A percentile compares a stretch with the other conserved stretches of the same genome.
phyloP scores from a whole-genome alignment of 1,140 invertebrate genomes.

The Papilio aristodemus region DNA sequence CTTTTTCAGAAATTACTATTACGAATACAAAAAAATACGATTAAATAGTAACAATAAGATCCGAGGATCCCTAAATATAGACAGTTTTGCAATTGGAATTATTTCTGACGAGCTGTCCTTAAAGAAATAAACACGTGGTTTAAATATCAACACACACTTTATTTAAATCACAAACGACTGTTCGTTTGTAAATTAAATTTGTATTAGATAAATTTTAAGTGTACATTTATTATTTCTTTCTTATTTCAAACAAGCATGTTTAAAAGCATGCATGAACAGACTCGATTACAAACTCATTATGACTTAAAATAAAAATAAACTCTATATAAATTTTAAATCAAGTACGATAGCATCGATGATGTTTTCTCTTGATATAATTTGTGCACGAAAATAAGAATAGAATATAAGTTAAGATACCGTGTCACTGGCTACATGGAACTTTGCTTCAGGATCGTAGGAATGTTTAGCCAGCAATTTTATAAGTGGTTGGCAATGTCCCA shows the following conservation, averaged over 20 bases:
- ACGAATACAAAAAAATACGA: too few relatives aligned
- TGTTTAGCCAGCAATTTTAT: constrained; percentile 31
- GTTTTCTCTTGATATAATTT: not conserved
- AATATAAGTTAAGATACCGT: not conserved
- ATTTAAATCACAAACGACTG: too few relatives aligned
- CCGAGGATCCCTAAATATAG: constrained; percentile 10
- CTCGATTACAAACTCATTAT: too few relatives aligned
- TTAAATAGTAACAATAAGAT: too few relatives aligned
- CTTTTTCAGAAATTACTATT: too few relatives aligned
- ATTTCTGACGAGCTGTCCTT: constrained; percentile 21
- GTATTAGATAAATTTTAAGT: not conserved
- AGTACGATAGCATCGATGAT: too few relatives aligned
- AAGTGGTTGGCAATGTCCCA: constrained; percentile 30
- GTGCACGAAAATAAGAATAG: not conserved
- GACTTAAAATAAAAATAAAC: too few relatives aligned
- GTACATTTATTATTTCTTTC: too few relatives aligned
- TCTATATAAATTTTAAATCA: too few relatives aligned
- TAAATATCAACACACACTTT: constrained; percentile 20
- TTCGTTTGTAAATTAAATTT: not conserved
- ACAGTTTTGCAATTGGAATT: constrained; percentile 24
- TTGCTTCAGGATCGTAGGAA: not conserved
- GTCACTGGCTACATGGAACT: constrained; percentile 2
- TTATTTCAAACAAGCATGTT: too few relatives aligned
- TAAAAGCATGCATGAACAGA: too few relatives aligned
- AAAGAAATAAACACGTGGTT: constrained; percentile 21